Evolutionary conservation across 2,113 vertebrate genomes (phyloP).

Genomic region (Furnarius figulus): DNA sequence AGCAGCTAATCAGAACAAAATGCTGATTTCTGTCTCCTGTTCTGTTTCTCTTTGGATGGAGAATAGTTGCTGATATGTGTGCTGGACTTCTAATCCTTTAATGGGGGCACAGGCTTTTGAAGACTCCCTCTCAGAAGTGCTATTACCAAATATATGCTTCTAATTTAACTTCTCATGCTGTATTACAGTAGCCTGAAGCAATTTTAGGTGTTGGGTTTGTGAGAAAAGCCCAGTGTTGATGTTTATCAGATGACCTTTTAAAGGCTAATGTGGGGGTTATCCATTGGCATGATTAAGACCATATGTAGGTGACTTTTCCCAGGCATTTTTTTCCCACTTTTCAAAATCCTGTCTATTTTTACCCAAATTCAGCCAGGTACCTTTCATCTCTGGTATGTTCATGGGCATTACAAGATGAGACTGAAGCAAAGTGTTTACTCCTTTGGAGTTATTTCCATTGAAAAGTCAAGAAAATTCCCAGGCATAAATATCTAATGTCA

Average conservation of each 20-base stretch:
- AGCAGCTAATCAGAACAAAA: constrained; percentile 39
- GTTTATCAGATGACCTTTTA: constrained; percentile 91
- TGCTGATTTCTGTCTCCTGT: background rate
- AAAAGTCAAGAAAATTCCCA: background rate
- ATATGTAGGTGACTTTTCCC: constrained; percentile 73
- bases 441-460: background rate
- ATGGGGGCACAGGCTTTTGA: constrained; percentile 40
- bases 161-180: constrained; percentile 78
- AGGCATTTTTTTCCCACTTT: constrained; percentile 45
- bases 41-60: background rate
- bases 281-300: constrained; percentile 79
- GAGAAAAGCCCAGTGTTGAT: constrained; percentile 82
- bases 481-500: background rate
- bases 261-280: constrained; percentile 81
- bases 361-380: constrained; percentile 6
- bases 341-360: constrained; percentile 50
- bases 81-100: constrained; percentile 31
- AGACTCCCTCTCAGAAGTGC: constrained; percentile 51
- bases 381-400: constrained; percentile 26
- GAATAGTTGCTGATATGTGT: background rate
- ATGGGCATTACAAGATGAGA: background rate
- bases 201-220: constrained; percentile 80
- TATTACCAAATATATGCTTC: constrained; percentile 81
- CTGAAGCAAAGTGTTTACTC: background rate
- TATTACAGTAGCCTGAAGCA: constrained; percentile 60